Evolutionary conservation across 2,113 vertebrate genomes (phyloP), one percentile per base, ranked within the genome.

Genomic region (Megaceryle torquata): DNA sequence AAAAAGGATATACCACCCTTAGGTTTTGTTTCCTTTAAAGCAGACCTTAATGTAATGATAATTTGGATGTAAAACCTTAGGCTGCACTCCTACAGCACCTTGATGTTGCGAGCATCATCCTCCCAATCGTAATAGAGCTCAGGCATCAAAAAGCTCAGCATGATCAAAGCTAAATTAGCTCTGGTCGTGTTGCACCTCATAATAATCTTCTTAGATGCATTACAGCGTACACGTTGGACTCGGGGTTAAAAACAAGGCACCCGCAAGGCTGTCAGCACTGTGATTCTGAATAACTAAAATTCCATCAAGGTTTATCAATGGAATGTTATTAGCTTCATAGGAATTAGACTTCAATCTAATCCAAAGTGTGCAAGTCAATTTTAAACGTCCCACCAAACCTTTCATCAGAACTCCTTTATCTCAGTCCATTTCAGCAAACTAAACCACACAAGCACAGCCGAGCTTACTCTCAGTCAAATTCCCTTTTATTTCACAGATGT

Each of bases 401-500:
- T 84, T 7, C 17, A 76, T 16, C 5, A 82, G 33, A 87, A 18
- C 0, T 0, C 1, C 8, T 9, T n/a, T 35, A 15, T 12, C 29
- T 92, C 50, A 10, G 15, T 68, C 50, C 20, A 50, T 20, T 44
- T 76, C 56, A 83, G 59, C 41, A 67, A 86, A 77, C 35, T 29
- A 51, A 74, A 68, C 8, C 54, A 85, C 1, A 1, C 29, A 71
- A 17, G 68, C 13, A 43, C 5, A 88, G 37, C 46, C 9, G 4
- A 63, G 43, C 7, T 89, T 22, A 43, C 43, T 87, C 54, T 72
- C 60, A n/a, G 77, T 78, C 53, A 81, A 78, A 83, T 75, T 93
- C 88, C 80, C 72, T 88, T 97, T 97, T 95, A 97, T 96, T 97
- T 90, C 68, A 94, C 67, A 75, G 69, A 61, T 78, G 68, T 77